Evolutionary conservation across 2,113 vertebrate genomes (phyloP), one percentile per base, ranked within the genome.

Genomic region (Columba janthina): DNA sequence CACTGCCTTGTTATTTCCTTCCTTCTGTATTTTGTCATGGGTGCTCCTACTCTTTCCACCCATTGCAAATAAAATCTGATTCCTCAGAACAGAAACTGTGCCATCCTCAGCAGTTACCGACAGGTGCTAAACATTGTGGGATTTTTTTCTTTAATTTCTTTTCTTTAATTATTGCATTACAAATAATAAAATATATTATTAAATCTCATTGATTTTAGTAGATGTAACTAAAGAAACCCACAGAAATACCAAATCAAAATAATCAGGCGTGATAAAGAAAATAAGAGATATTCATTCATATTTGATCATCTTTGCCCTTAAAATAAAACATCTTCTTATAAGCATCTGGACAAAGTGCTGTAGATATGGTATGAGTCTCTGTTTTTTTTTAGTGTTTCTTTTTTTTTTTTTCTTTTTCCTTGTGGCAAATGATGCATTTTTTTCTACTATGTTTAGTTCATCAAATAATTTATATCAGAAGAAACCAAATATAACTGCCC

Each of bases 401-500:
- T 44, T 44, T 17, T 44, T 15, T 5, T 32, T 88, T 87, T 80
- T 90, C n/a, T 71, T 36, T 8, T 16, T 32, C 84, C 84, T 58
- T 40, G 17, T 75, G 26, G 24, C 22, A 92, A 90, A 86, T 86
- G 15, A 58, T 87, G n/a, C 10, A 17, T 89, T 79, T 92, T 10
- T 85, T 89, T 73, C 16, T 82, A 24, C 67, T 85, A 62, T 74
- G 71, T 80, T 89, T 86, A 79, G 80, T 48, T 13, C n/a, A 24
- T 42, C n/a, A 85, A 70, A 89, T 29, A 82, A 81, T 72, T 76
- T 85, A 28, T 70, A 87, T 73, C 32, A 66, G 18, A 88, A 85
- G 54, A 91, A 95, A 29, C 46, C 25, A 84, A 90, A 85, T 92
- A 78, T 38, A 96, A 96, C 10, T 56, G 53, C 12, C n/a, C 76